Conservation (phyloP, 2,888 invertebrate genomes). For the Cyclophora punctaria region DNA sequence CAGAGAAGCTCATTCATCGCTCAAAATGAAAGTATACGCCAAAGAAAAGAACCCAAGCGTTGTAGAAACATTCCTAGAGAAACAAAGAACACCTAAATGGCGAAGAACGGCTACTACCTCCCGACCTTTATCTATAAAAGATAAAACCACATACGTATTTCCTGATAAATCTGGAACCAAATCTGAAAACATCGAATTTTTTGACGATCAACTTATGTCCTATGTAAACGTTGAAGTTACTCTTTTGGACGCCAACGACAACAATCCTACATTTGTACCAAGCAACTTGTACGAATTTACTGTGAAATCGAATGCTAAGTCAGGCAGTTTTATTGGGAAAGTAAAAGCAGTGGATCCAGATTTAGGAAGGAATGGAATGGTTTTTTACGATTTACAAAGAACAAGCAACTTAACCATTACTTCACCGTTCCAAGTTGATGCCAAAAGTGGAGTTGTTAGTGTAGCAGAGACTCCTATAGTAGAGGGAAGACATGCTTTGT, state of each 20-base stretch:
- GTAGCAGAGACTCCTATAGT: constrained; percentile 79
- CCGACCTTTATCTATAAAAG: constrained; percentile 34
- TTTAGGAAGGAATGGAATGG: constrained; percentile 81
- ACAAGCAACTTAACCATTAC: constrained; percentile 78
- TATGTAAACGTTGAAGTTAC: constrained; percentile 86
- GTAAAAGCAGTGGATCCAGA: constrained; percentile 90
- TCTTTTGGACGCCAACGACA: constrained; percentile 92
- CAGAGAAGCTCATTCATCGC: constrained; percentile 82
- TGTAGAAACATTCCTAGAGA: constrained; percentile 67
- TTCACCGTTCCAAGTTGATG: constrained; percentile 82
- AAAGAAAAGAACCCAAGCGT: constrained; percentile 84
- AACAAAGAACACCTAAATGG: constrained; percentile 58
- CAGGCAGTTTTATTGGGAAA: constrained; percentile 84
- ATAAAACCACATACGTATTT: constrained; percentile 65
- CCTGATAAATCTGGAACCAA: constrained; percentile 60
- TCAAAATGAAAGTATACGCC: constrained; percentile 85
- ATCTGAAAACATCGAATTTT: constrained; percentile 58
- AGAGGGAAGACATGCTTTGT: constrained; percentile 84
- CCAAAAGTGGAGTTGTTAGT: constrained; percentile 80
- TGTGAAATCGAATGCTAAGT: constrained; percentile 79
- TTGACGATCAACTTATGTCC: constrained; percentile 64
- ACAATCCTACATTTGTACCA: constrained; percentile 89
- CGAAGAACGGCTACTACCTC: constrained; percentile 42
- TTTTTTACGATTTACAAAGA: constrained; percentile 82
- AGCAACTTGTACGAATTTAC: constrained; percentile 88